Base-by-base conservation (phyloP, 2,888 invertebrate species). In the Keiferia lycopersicella region DNA sequence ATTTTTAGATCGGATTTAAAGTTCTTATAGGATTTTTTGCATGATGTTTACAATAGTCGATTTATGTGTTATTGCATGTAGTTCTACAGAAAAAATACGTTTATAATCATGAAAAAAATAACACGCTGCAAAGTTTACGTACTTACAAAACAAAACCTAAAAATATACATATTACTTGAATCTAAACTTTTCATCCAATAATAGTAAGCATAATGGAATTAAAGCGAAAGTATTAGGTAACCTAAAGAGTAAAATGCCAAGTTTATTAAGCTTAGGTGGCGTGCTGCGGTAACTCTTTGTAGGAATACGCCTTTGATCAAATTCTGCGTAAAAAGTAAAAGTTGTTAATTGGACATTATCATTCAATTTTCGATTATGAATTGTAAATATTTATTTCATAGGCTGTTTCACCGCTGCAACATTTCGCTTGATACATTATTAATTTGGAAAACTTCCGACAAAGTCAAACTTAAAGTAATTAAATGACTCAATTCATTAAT, bases 351-450 rank as follows among this genome's bases (percentile, higher is more conserved):
- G 45, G 8, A n/a, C 16, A 45, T 45, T 45, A 45, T 45, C 16
- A 41, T 34, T 34, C 8, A 4, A 50, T 20, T 16, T 18, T 11
- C 3, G 11, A 51, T 51, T 10, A 11, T 0, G 22, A 22, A 51
- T 22, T 18, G 6, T 20, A 11, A 51, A 22, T 51, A 22, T 22
- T 51, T 6, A 20, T 22, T 51, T 51, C 51, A 22, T 11, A 18
- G 51, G 20, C 1, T 16, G 22, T 51, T 51, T 22, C 11, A 18
- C 51, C 51, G 51, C 20, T 22, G 22, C 18, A 50, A 18, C 50
- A 16, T 50, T 50, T 45, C n/a, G 16, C 45, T 51, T 18, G 18
- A 3, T 51, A 20, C 51, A 51, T 51, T 51, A 51, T 51, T 51
- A 22, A 51, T 51, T n/a, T 45, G 16, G 45, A n/a, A 45, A n/a